Conservation (phyloP, 2,888 invertebrate species). For the Oeneis ivallda region DNA sequence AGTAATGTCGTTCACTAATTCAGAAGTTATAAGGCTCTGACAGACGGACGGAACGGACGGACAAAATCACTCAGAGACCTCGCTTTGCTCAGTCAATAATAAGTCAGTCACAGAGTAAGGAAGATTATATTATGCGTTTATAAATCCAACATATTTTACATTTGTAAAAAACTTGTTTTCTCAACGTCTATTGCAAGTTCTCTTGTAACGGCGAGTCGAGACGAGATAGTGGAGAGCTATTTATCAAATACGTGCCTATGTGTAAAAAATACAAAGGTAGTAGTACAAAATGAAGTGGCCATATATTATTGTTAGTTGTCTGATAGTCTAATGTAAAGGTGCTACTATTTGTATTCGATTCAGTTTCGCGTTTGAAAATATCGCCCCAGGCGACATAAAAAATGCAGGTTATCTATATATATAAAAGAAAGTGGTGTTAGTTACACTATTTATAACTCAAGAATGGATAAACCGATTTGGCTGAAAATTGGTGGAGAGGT, state of each 20-base stretch:
- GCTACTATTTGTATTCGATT: conserved; percentile 44
- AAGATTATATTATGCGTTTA: neutral
- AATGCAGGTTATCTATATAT: too few species aligned
- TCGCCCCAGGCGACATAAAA: too few species aligned
- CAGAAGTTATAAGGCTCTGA: too few species aligned
- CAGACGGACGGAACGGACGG: too few species aligned
- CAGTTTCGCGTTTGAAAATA: neutral
- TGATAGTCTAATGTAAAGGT: conserved; percentile 48
- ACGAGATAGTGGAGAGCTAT: conserved; percentile 46
- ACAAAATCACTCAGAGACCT: too few species aligned
- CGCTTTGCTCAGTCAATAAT: too few species aligned
- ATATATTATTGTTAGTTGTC: conserved; percentile 60
- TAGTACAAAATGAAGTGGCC: conserved; percentile 49
- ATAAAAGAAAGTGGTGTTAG: too few species aligned
- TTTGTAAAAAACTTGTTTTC: conserved; percentile 31
- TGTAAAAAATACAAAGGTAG: conserved; percentile 59
- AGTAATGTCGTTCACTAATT: too few species aligned
- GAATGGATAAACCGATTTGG: too few species aligned
- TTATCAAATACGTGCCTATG: conserved; percentile 46
- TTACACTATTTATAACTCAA: too few species aligned
- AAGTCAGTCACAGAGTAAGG: too few species aligned
- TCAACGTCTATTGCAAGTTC: conserved; percentile 28
- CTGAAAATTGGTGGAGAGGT: too few species aligned
- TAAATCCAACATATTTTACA: conserved; percentile 15
- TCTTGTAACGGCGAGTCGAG: conserved; percentile 36